Evolutionary conservation across 1,140 invertebrate genomes (phyloP).

Genomic region (Aethina tumida): DNA sequence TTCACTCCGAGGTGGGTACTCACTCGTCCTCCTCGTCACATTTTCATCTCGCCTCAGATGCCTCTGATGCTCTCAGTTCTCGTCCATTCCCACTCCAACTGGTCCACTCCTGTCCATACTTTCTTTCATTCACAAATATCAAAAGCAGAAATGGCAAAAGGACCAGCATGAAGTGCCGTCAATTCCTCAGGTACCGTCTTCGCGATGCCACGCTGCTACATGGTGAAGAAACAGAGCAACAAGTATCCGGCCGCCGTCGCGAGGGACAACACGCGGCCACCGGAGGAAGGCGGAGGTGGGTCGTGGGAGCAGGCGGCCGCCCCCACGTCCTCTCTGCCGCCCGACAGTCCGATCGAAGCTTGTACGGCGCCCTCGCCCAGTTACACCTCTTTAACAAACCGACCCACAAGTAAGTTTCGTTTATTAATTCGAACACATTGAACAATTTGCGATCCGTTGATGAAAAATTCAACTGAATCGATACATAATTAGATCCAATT

Average conservation of each 20-base stretch:
- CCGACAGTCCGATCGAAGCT: slow-evolving; percentile 36
- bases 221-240: slow-evolving; percentile 43
- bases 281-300: no score
- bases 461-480: no score
- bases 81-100: slow-evolving; percentile 2
- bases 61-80: no score
- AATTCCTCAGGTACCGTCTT: slow-evolving; percentile 1
- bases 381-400: slow-evolving; percentile 31
- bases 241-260: slow-evolving; percentile 32
- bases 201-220: slow-evolving; percentile 43
- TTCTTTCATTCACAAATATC: neutral
- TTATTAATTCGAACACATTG: neutral
- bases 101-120: no score
- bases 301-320: slow-evolving; percentile 19
- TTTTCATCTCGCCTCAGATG: no score
- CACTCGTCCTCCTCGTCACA: no score
- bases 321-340: slow-evolving; percentile 16
- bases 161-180: no score
- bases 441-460: no score
- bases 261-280: slow-evolving; percentile 26
- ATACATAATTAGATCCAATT: no score
- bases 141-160: no score
- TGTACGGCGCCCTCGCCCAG: slow-evolving; percentile 34
- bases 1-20: slow-evolving; percentile 1
- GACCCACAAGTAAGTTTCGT: slow-evolving; percentile 28